Conservation (phyloP, 2,797 vertebrate species). For the Sebastes paucispinis region DNA sequence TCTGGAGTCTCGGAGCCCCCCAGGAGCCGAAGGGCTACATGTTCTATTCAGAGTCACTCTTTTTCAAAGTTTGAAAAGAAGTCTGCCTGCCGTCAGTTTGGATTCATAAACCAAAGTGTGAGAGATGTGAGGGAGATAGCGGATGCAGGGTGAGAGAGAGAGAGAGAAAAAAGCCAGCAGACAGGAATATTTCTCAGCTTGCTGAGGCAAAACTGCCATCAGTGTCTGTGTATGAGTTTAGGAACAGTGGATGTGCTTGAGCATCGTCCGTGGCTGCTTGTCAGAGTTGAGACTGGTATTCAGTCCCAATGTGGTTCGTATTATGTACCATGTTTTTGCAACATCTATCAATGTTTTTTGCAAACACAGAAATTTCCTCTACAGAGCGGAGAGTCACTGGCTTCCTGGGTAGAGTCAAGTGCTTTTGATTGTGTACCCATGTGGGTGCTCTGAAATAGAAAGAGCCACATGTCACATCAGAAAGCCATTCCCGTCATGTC, state of each 20-base stretch:
- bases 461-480: conserved; percentile 26
- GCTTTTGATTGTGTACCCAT: conserved; percentile 23
- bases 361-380: conserved; percentile 26
- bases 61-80: conserved; percentile 60
- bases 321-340: conserved; percentile 23
- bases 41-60: conserved; percentile 60
- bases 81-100: conserved; percentile 54
- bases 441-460: conserved; percentile 22
- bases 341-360: conserved; percentile 37
- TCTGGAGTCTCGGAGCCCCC: conserved; percentile 39
- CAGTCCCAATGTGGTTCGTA: conserved; percentile 13
- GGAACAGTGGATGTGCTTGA: conserved; percentile 32
- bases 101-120: conserved; percentile 56
- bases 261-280: conserved; percentile 26
- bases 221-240: conserved; percentile 32
- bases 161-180: conserved; percentile 9
- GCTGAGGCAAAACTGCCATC: conserved; percentile 35
- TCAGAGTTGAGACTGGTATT: conserved; percentile 25
- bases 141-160: conserved; percentile 26
- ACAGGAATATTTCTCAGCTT: conserved; percentile 46
- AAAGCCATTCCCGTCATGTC: conserved; percentile 6
- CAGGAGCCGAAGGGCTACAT: conserved; percentile 56
- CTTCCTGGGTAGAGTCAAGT: conserved; percentile 42
- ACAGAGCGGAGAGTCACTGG: conserved; percentile 15
- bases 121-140: conserved; percentile 46